Conservation (phyloP, 1,140 invertebrate species). For the Drosophila azteca region DNA sequence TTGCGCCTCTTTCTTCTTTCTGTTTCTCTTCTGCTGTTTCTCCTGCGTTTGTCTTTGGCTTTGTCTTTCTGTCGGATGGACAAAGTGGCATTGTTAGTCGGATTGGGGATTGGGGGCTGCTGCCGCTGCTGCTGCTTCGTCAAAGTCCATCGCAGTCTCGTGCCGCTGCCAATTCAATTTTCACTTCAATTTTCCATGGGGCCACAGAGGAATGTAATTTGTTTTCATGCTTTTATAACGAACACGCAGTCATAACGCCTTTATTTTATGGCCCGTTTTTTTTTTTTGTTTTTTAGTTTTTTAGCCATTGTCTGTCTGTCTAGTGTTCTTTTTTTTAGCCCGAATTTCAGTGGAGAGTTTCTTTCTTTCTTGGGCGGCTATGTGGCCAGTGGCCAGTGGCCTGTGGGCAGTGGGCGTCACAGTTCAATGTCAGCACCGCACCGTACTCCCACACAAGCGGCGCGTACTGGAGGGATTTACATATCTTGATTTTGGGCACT, state of each 20-base stretch:
- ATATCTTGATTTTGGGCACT: slow-evolving; percentile 43
- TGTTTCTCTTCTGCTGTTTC: slow-evolving; percentile 38
- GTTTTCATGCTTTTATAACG: slow-evolving; percentile 59
- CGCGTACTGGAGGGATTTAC: slow-evolving; percentile 22
- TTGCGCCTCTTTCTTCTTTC: slow-evolving; percentile 10
- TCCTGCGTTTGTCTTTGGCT: slow-evolving; percentile 27
- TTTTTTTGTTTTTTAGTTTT: slow-evolving; percentile 11
- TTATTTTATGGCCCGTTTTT: slow-evolving; percentile 18
- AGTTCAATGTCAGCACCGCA: slow-evolving; percentile 54
- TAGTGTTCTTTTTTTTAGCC: neutral
- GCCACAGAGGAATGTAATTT: slow-evolving; percentile 73
- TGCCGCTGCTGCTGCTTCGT: slow-evolving; percentile 12
- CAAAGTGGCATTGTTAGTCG: slow-evolving; percentile 72
- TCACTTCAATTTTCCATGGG: slow-evolving; percentile 64
- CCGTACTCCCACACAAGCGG: slow-evolving; percentile 5
- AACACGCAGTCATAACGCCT: slow-evolving; percentile 28
- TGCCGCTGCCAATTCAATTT: slow-evolving; percentile 76
- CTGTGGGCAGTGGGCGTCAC: slow-evolving; percentile 36
- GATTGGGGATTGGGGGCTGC: slow-evolving; percentile 17
- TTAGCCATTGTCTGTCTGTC: slow-evolving; percentile 7
- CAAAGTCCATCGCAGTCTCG: slow-evolving; percentile 51
- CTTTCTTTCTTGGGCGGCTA: too few species aligned
- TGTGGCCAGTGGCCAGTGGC: too few species aligned
- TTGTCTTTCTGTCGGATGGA: slow-evolving; percentile 5
- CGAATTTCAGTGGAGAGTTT: too few species aligned